Evolutionary conservation across 2,888 invertebrate genomes (phyloP), one percentile per base, ranked within the genome.

Genomic region (Nipponacmea schrenckii): DNA sequence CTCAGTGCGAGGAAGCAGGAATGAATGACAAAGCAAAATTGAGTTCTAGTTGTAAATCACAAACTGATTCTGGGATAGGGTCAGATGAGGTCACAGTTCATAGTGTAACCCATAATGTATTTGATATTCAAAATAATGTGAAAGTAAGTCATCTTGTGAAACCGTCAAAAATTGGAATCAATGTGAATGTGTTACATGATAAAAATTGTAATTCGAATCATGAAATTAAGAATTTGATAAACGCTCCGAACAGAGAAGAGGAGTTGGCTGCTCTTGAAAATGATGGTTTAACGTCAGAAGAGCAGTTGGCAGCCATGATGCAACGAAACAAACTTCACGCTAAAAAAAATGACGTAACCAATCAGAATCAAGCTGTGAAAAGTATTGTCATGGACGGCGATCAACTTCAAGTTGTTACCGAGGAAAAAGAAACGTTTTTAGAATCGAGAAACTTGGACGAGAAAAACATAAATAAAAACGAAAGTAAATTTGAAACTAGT

Each of bases 341-440:
- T 8, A 82, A 80, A 68, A 72, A 79, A 17, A 77, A 77, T 48
- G 80, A 83, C 27, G 76, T 80, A 48, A 74, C 71, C 17, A 81
- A 80, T 68, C 82, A 82, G 8, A 81, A 78, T 73, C 81, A 77
- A 64, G 81, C 84, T n/a, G 80, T 88, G 24, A 56, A 56, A 56
- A 87, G 87, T 72, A 88, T 89, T 48, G 88, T 89, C 79, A 89
- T 89, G 87, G 86, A 87, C 17, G 89, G 89, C 17, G 89, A 89
- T 75, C 86, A 85, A 67, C 81, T 89, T 39, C 85, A 85, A 39
- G 87, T 89, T 12, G 85, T 86, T 1, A 86, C 85, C 62, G 83
- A 87, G 68, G 84, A 84, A 64, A 68, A 81, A 10, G 85, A 83
- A 17, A 75, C 76, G 7, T 75, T 77, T n/a, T 56, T 78, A 8